A percentile compares a stretch with the other conserved stretches of the same genome.
phyloP scores from a whole-genome alignment of 2,797 vertebrate species.

The Steatocranus sp. region DNA sequence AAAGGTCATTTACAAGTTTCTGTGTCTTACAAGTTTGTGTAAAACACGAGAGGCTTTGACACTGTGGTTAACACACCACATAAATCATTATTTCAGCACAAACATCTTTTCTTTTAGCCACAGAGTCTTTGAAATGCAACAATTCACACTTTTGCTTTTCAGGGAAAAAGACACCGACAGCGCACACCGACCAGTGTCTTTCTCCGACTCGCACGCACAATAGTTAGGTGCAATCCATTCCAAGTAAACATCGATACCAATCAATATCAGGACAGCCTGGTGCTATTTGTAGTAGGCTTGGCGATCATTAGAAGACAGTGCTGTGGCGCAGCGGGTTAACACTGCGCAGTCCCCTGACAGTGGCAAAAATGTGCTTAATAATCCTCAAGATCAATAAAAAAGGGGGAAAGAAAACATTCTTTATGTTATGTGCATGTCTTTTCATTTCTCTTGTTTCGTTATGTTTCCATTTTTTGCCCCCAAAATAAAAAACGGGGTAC shows the following conservation, averaged over 20 bases:
- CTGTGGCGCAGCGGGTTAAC: not conserved
- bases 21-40: not conserved
- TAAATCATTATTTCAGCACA: not conserved
- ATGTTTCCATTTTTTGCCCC: not conserved
- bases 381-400: not conserved
- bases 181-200: not conserved
- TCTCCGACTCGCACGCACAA: not conserved
- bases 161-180: not conserved
- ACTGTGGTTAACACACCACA: not conserved
- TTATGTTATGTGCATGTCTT: not conserved
- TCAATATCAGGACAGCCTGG: not conserved
- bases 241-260: conserved; percentile 2
- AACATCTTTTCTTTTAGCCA: not conserved
- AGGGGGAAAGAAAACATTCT: not conserved
- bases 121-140: not conserved
- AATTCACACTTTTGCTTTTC: not conserved
- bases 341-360: not conserved
- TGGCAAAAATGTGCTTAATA: not conserved
- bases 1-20: not conserved
- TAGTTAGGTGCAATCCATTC: not conserved
- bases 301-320: not conserved
- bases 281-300: not conserved
- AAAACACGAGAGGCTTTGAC: not conserved
- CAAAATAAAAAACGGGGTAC: not conserved
- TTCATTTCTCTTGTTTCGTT: not conserved